Conservation (phyloP, 2,113 vertebrate species). For the Gallinago media region DNA sequence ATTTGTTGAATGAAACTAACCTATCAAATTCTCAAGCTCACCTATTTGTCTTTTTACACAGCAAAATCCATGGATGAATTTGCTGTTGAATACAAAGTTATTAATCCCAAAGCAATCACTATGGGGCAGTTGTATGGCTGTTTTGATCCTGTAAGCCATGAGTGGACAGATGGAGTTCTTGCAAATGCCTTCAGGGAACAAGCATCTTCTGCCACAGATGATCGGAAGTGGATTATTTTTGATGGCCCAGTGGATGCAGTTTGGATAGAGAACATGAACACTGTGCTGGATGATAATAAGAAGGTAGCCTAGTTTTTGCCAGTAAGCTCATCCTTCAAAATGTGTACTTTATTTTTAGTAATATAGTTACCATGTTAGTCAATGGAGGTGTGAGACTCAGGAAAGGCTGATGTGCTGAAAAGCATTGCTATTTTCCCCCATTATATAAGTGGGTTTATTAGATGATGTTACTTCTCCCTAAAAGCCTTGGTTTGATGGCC, state of each 20-base stretch:
- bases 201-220: constrained; percentile 80
- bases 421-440: not conserved
- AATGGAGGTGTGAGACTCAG: not conserved
- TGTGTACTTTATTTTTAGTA: not conserved
- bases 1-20: not conserved
- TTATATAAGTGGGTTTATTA: not conserved
- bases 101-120: constrained; percentile 93
- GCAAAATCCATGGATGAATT: constrained; percentile 86
- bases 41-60: constrained; percentile 32
- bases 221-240: constrained; percentile 93
- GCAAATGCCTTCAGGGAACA: constrained; percentile 88
- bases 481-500: not conserved
- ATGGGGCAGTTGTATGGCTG: constrained; percentile 93
- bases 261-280: constrained; percentile 99
- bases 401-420: not conserved
- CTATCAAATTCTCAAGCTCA: not conserved
- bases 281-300: constrained; percentile 95
- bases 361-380: not conserved
- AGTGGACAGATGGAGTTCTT: constrained; percentile 91
- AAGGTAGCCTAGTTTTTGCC: constrained; percentile 79
- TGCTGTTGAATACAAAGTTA: constrained; percentile 86
- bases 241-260: constrained; percentile 96
- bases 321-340: not conserved
- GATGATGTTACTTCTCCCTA: not conserved
- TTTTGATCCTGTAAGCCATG: constrained; percentile 90